Evolutionary conservation across 1,140 invertebrate species (phyloP), one percentile per base, ranked within the genome.

Genomic region (Nasonia giraulti): DNA sequence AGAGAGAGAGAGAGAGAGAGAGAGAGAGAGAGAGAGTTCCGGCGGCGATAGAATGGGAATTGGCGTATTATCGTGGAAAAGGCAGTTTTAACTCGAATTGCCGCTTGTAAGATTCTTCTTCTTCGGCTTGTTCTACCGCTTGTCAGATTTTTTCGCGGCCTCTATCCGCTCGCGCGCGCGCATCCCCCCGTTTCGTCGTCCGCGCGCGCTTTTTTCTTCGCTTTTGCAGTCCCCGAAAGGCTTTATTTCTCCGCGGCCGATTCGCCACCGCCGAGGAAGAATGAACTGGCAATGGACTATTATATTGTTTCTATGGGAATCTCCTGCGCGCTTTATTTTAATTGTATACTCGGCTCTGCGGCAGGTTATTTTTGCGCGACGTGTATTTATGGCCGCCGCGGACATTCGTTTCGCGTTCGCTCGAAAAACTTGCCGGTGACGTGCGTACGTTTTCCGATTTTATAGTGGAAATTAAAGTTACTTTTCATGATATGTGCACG

Each of bases 61-160:
- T 76, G 82, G 44, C 31, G 68, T 79, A 84, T 84, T 84, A 84
- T 84, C 82, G 66, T 84, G 82, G 76, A 84, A 79, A 84, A 74
- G 76, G 82, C 12, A 74, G 76, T 37, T 79, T 84, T 79, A 84
- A 78, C 69, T 79, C 47, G 76, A 73, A 84, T 79, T 71, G 44
- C 66, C 27, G 82, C 76, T 84, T 84, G 76, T 84, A 84, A 84
- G 82, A 79, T 84, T 79, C 82, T 79, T 84, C 82, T 84, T 78
- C 76, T 84, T 79, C 17, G 76, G 68, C 76, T 84, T 79, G 82
- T 87, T 87, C 86, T 79, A 76, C 47, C 68, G 78, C 74, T 68
- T 66, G 55, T 74, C 40, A 44, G n/a, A 37, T 37, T 71, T 73
- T 84, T 80, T 82, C 55, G 2, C 33, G 17, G 12, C 20, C 17